Conservation (phyloP, 1,140 invertebrate species). For the Coelopa frigida region DNA sequence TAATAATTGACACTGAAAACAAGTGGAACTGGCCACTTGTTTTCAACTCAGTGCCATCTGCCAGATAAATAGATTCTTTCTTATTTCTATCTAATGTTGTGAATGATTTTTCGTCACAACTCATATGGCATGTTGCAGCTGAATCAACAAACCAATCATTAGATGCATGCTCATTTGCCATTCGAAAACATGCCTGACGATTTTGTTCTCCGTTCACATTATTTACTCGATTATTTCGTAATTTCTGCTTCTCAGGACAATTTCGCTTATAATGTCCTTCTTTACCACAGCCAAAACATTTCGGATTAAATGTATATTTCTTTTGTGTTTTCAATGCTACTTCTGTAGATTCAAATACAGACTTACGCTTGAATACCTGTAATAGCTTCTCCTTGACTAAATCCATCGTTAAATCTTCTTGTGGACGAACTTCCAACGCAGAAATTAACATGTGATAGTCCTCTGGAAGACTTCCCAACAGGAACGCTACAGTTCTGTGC, state of each 20-base stretch:
- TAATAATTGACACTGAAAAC: slow-evolving; percentile 1
- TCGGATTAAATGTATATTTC: not conserved
- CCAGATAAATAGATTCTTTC: not conserved
- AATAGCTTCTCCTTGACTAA: not conserved
- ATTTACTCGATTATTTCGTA: not conserved
- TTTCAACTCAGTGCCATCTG: not conserved
- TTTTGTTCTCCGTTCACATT: not conserved
- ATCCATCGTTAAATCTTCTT: not conserved
- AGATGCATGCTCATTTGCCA: not conserved
- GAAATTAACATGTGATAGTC: not conserved
- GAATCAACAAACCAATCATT: not conserved
- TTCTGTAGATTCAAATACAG: not conserved
- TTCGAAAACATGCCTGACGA: no score
- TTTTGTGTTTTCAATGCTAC: not conserved
- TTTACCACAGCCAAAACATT: not conserved
- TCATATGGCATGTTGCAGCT: not conserved
- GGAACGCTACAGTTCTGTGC: not conserved
- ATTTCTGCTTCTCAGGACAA: not conserved
- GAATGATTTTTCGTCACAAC: not conserved
- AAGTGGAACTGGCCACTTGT: not conserved
- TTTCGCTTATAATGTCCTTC: not conserved
- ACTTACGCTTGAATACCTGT: not conserved
- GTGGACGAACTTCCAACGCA: not conserved
- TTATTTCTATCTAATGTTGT: not conserved
- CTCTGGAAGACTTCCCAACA: not conserved